Percentiles rank a stretch among this genome's conserved stretches.
These are phyloP conservation scores for Petrosia ficiformis DNA, from an alignment of 37 sponge, comb jelly and placozoan genomes.

Conservation along the genomic window DNA sequence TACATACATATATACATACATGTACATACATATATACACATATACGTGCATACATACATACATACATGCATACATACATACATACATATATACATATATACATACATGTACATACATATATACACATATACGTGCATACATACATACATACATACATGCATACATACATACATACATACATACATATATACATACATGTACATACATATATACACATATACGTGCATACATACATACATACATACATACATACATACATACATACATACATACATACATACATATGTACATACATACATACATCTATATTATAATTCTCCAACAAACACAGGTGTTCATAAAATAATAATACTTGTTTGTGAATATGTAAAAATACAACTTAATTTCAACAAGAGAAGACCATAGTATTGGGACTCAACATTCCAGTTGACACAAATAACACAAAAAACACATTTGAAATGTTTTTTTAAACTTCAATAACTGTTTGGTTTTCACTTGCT, in stretches of 20 bases:
- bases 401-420: no score
- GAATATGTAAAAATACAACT: no score
- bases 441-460: no score
- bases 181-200: conserved; percentile 14
- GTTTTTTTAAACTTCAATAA: no score
- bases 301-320: conserved; percentile 27
- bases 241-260: conserved; percentile 20
- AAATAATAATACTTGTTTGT: no score
- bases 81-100: not conserved
- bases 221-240: not conserved
- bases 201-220: conserved; percentile 25
- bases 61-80: not conserved
- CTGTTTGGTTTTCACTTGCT: no score
- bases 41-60: no score
- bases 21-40: no score
- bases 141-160: conserved; percentile 17
- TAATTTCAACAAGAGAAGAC: no score
- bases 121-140: conserved; percentile 7
- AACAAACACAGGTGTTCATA: no score
- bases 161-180: conserved; percentile 8
- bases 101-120: not conserved
- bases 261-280: conserved; percentile 30
- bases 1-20: no score
- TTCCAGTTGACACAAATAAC: no score
- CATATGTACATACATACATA: conserved; percentile 30